Evolutionary conservation across 2,888 invertebrate species (phyloP).

Genomic region (Oxycera nigricornis): DNA sequence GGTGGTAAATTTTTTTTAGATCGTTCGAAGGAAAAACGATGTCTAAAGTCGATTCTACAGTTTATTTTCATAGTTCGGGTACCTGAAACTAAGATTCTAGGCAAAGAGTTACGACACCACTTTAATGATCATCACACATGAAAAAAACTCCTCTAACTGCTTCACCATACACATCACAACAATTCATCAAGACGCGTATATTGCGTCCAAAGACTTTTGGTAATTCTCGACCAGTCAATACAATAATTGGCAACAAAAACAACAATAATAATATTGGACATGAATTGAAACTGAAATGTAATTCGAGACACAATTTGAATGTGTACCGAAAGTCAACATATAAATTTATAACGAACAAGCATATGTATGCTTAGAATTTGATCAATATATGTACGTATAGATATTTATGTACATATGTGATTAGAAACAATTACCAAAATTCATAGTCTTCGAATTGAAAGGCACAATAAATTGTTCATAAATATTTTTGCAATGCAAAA

Average conservation of each 20-base stretch:
- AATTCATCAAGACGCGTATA: not conserved
- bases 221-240: conserved; percentile 18
- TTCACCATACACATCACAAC: not conserved
- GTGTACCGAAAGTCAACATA: not conserved
- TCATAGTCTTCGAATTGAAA: not conserved
- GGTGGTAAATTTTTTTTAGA: not conserved
- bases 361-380: not conserved
- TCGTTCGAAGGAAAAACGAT: not conserved
- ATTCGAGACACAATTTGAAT: conserved; percentile 9
- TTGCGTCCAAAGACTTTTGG: conserved; percentile 28
- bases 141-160: not conserved
- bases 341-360: not conserved
- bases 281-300: conserved; percentile 34
- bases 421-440: not conserved
- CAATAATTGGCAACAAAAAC: conserved; percentile 35
- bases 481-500: conserved; percentile 26
- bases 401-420: not conserved
- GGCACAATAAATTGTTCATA: not conserved
- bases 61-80: not conserved
- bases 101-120: not conserved
- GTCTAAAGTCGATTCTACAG: not conserved
- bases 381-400: not conserved
- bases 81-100: not conserved
- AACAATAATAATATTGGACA: conserved; percentile 27
- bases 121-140: not conserved